Evolutionary conservation across 2,797 vertebrate genomes (phyloP).

Genomic region (Octomys mimax): DNA sequence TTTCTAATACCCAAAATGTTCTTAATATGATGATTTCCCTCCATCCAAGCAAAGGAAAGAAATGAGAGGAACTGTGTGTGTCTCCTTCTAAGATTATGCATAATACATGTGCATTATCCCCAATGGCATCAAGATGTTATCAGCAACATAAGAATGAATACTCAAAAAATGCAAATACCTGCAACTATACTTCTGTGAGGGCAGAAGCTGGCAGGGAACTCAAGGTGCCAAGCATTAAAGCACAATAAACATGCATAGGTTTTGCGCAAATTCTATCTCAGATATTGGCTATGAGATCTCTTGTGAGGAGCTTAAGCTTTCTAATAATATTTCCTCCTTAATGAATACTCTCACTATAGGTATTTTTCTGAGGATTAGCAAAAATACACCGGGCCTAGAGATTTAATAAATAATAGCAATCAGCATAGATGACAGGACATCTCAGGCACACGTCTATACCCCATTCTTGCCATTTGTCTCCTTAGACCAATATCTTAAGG

Average conservation of each 20-base stretch:
- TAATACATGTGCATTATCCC: too few relatives aligned
- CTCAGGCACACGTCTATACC: neutral
- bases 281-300: neutral
- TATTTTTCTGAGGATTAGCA: slow-evolving; percentile 5
- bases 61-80: neutral
- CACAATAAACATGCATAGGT: neutral
- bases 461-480: neutral
- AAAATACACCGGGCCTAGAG: neutral
- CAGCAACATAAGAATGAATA: neutral
- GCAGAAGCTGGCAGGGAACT: neutral
- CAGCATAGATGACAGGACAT: neutral
- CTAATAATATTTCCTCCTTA: neutral
- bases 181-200: neutral
- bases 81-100: neutral
- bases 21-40: neutral
- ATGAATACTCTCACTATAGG: neutral
- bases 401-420: slow-evolving; percentile 12
- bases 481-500: neutral
- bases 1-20: neutral
- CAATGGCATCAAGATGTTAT: neutral
- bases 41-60: neutral
- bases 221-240: neutral
- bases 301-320: neutral
- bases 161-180: slow-evolving; percentile 20
- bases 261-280: neutral